phyloP scores from a whole-genome alignment of 2,113 vertebrate genomes.

The Pavo muticus region DNA sequence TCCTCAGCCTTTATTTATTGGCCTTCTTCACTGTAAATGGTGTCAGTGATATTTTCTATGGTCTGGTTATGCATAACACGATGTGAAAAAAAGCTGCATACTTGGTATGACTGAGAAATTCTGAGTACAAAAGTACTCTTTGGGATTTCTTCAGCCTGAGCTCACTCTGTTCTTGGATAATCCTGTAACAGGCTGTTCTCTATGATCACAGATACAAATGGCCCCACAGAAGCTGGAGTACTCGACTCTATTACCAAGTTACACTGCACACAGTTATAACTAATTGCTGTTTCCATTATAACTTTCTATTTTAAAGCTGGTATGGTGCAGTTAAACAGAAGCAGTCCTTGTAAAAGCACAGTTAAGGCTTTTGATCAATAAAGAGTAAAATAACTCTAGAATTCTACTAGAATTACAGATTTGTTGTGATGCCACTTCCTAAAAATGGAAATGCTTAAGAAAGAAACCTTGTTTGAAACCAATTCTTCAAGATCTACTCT shows the following conservation, averaged over 20 bases:
- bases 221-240: neutral
- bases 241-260: neutral
- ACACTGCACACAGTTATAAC: neutral
- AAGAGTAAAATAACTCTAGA: neutral
- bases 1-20: slow-evolving; percentile 1
- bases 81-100: neutral
- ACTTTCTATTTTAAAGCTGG: neutral
- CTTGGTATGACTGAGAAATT: neutral
- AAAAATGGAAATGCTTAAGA: neutral
- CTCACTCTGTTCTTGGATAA: slow-evolving; percentile 19
- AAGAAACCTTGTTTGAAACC: neutral
- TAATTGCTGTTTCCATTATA: neutral
- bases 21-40: neutral
- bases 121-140: neutral
- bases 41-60: neutral
- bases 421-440: neutral
- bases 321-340: neutral
- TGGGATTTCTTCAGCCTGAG: slow-evolving; percentile 30
- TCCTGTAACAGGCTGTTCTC: neutral
- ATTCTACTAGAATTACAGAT: neutral
- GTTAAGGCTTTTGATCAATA: neutral
- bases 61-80: neutral
- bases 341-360: neutral
- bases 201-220: neutral
- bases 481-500: neutral